Conservation (phyloP, 2,113 vertebrate species). For the Benitochromis conjunctus region DNA sequence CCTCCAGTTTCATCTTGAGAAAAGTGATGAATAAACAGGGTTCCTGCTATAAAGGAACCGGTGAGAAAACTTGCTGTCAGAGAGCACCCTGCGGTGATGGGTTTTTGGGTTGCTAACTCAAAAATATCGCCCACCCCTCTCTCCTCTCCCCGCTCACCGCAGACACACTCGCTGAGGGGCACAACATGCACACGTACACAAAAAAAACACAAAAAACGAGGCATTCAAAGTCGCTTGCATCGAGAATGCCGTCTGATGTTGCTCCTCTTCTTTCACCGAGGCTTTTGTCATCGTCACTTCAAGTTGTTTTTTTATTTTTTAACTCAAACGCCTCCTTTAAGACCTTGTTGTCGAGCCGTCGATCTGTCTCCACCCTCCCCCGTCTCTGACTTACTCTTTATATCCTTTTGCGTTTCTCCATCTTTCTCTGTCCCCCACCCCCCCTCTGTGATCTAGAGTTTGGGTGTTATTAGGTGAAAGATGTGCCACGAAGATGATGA, state of each 20-base stretch:
- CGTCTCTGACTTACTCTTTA: conserved; percentile 5
- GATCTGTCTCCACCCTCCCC: conserved; percentile 8
- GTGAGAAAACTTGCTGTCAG: conserved; percentile 31
- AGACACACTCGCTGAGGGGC: neutral
- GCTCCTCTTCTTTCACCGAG: neutral
- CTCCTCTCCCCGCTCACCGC: neutral
- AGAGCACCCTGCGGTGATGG: conserved; percentile 18
- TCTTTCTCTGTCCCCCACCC: neutral
- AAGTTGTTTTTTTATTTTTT: neutral
- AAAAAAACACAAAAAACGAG: neutral
- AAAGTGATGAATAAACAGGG: conserved; percentile 59
- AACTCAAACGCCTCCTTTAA: conserved; percentile 45
- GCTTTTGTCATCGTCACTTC: conserved; percentile 52
- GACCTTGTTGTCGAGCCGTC: conserved; percentile 31
- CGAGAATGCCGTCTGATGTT: conserved; percentile 22
- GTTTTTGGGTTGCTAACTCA: conserved; percentile 22
- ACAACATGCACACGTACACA: neutral
- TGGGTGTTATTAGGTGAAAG: conserved; percentile 55
- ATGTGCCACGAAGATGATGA: conserved; percentile 27
- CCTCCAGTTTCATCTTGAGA: conserved; percentile 8
- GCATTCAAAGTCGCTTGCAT: conserved; percentile 14
- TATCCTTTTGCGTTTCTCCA: neutral
- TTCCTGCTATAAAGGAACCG: conserved; percentile 4
- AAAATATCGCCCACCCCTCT: neutral
- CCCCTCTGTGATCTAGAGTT: conserved; percentile 27